Conservation (phyloP, 2,797 vertebrate species). For the Cynopterus sphinx region DNA sequence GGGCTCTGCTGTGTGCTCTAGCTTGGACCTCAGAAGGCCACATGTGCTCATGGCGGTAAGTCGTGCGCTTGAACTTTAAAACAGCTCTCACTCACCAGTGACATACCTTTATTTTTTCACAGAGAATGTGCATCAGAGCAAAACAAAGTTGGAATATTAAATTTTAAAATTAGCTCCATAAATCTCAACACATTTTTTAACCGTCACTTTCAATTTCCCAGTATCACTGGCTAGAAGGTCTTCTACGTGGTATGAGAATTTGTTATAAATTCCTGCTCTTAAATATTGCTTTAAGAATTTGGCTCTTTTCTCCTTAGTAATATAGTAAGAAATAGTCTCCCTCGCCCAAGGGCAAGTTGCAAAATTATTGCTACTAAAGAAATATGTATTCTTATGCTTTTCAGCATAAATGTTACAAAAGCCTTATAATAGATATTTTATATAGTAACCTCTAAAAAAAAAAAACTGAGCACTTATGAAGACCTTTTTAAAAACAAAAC, state of each 20-base stretch:
- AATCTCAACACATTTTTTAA: conserved; percentile 53
- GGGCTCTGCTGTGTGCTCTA: neutral
- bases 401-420: conserved; percentile 74
- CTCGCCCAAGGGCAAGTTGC: conserved; percentile 75
- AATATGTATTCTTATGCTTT: conserved; percentile 70
- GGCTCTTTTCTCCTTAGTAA: conserved; percentile 66
- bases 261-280: conserved; percentile 65
- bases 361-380: conserved; percentile 75
- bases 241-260: conserved; percentile 49
- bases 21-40: neutral
- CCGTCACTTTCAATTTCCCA: neutral
- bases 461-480: conserved; percentile 65
- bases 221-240: neutral
- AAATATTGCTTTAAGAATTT: conserved; percentile 70
- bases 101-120: conserved; percentile 61
- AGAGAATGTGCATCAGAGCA: conserved; percentile 70
- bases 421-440: conserved; percentile 76
- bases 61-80: conserved; percentile 54
- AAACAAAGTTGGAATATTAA: conserved; percentile 67
- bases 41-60: neutral
- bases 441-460: conserved; percentile 70
- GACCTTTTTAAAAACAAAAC: conserved; percentile 74
- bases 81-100: conserved; percentile 63
- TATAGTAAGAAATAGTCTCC: conserved; percentile 65
- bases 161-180: conserved; percentile 64